Evolutionary conservation across 1,140 invertebrate genomes (phyloP).

Genomic region (Macrosteles quadrilineatus): DNA sequence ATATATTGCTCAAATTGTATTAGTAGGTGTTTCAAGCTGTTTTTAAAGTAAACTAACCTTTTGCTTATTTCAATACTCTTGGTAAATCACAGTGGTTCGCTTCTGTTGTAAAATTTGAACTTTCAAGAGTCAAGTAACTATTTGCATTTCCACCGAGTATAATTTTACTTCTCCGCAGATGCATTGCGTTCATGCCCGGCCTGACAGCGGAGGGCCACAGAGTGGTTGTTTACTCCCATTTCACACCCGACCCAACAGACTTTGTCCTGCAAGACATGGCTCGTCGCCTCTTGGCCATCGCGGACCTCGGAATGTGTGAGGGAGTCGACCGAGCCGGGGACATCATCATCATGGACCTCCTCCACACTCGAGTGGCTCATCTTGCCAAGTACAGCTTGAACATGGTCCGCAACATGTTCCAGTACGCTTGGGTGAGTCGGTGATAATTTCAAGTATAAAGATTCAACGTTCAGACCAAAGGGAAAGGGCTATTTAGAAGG

Average conservation of each 20-base stretch:
- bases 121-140: no score
- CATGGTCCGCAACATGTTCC: slow-evolving; percentile 31
- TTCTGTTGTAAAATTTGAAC: no score
- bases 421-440: slow-evolving; percentile 36
- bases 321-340: slow-evolving; percentile 31
- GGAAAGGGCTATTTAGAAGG: no score
- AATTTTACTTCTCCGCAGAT: slow-evolving; percentile 32
- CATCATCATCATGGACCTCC: slow-evolving; percentile 35
- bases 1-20: no score
- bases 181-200: slow-evolving; percentile 34
- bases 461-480: no score
- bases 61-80: no score
- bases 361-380: slow-evolving; percentile 33
- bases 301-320: slow-evolving; percentile 37
- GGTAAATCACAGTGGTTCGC: no score
- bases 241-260: slow-evolving; percentile 31
- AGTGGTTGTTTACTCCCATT: slow-evolving; percentile 44
- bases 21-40: no score
- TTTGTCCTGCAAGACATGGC: slow-evolving; percentile 36
- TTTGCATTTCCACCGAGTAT: no score
- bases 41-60: no score
- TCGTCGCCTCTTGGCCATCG: slow-evolving; percentile 37
- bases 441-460: no score
- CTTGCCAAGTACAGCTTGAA: slow-evolving; percentile 38
- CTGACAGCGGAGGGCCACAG: slow-evolving; percentile 38